Evolutionary conservation across 2,797 vertebrate genomes (phyloP).

Genomic region (Helostoma temminkii): DNA sequence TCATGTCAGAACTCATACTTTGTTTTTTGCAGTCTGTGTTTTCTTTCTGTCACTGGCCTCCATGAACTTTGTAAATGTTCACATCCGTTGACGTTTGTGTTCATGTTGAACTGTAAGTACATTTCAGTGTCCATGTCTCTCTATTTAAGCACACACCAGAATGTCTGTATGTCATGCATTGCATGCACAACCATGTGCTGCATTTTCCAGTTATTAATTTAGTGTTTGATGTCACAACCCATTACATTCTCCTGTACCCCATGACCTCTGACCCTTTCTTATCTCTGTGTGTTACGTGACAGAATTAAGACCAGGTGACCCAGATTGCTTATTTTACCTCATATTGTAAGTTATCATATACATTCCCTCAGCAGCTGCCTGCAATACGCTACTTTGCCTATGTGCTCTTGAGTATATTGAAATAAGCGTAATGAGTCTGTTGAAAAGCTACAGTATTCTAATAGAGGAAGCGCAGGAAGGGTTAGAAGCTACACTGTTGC

Average conservation of each 20-base stretch:
- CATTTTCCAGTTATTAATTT: slow-evolving; percentile 80
- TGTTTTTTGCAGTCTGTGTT: slow-evolving; percentile 7
- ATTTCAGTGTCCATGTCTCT: slow-evolving; percentile 3
- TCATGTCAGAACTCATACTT: not conserved
- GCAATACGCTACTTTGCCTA: slow-evolving; percentile 29
- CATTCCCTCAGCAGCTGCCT: slow-evolving; percentile 46
- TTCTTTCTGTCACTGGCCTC: slow-evolving; percentile 26
- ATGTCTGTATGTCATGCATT: slow-evolving; percentile 47
- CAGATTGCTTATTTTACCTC: slow-evolving; percentile 56
- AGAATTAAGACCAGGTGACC: slow-evolving; percentile 64
- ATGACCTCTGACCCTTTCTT: slow-evolving; percentile 61
- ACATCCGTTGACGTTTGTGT: not conserved
- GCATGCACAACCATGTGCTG: slow-evolving; percentile 46
- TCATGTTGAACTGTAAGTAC: not conserved
- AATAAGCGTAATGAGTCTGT: slow-evolving; percentile 21
- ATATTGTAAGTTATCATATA: slow-evolving; percentile 60
- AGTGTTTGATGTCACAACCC: slow-evolving; percentile 71
- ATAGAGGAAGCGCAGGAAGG: slow-evolving; percentile 17
- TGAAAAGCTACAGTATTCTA: slow-evolving; percentile 21
- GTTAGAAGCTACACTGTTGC: too few species aligned
- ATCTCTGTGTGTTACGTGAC: slow-evolving; percentile 46
- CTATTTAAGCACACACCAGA: slow-evolving; percentile 26
- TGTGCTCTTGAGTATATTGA: slow-evolving; percentile 28
- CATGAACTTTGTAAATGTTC: slow-evolving; percentile 4
- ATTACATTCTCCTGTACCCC: slow-evolving; percentile 59